Evolutionary conservation across 2,113 vertebrate genomes (phyloP), one percentile per base, ranked within the genome.

Genomic region (Eurypyga helias): DNA sequence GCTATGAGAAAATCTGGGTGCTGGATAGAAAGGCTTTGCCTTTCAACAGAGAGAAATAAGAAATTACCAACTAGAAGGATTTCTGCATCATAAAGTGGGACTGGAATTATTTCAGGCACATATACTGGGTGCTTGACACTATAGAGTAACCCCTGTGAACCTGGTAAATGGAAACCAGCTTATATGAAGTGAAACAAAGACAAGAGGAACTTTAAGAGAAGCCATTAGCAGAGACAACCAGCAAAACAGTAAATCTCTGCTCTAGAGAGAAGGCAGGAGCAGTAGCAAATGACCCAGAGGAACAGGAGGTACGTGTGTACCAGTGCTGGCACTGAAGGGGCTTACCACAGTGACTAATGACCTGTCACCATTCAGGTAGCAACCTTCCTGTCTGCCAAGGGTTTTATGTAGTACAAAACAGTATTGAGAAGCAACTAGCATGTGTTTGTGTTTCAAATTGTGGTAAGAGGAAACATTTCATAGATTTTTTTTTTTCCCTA

Each of bases 281-380:
- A 45, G 26, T 0, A 72, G 36, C 3, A 51, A 60, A 84, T 13
- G 16, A 11, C 51, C 46, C 41, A 31, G 25, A 79, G 38, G 29
- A 84, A 71, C 2, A 1, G n/a, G n/a, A 87, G 43, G 7, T 28
- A 64, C 12, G 24, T 1, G 0, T 7, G 28, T 11, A 69, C 14
- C 34, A 20, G 12, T 26, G n/a, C 36, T 84, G 51, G 23, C 12
- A 54, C 13, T 4, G 7, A 20, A 19, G 1, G 5, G 57, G 28
- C 16, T 87, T 52, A 64, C 12, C 51, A 55, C 52, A 91, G 57
- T 1, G 2, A 55, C 10, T 15, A 28, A 41, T 34, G 33, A 58
- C 43, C 25, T 70, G 19, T 7, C 54, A 81, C 75, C 11, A 33
- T 45, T 60, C 57, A 83, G 38, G 45, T 38, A 80, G 52, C 21